phyloP scores from a whole-genome alignment of 1,140 invertebrate species.

The Drosophila rufa region DNA sequence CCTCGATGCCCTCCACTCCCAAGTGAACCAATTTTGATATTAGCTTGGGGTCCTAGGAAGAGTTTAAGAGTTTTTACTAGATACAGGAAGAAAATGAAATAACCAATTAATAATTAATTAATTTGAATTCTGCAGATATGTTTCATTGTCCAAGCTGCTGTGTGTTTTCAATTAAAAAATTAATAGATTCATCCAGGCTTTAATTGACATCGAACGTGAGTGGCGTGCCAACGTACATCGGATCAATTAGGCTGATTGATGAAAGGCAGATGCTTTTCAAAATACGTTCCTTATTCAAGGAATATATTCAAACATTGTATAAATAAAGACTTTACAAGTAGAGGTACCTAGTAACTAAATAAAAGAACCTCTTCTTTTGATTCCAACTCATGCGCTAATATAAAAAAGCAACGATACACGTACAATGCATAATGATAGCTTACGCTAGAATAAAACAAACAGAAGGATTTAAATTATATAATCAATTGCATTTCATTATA shows the following conservation, averaged over 20 bases:
- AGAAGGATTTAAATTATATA: neutral
- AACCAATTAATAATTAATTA: conserved; percentile 53
- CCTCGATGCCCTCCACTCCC: conserved; percentile 24
- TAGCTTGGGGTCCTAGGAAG: conserved; percentile 6
- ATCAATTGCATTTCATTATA: neutral
- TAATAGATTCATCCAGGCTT: conserved; percentile 40
- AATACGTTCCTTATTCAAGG: conserved; percentile 2
- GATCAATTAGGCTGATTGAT: conserved; percentile 52
- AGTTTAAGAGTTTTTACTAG: conserved; percentile 18
- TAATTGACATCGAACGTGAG: conserved; percentile 56
- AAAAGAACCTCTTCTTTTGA: neutral
- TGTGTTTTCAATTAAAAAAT: conserved; percentile 60
- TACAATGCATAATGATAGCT: too few relatives aligned
- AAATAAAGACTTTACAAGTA: neutral
- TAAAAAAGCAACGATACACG: too few relatives aligned
- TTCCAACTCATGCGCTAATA: neutral
- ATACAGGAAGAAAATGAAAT: conserved; percentile 3
- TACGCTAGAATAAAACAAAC: neutral
- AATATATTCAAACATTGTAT: neutral
- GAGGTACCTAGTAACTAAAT: neutral
- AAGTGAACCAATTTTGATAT: conserved; percentile 25
- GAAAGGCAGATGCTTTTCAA: conserved; percentile 7
- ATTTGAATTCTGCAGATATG: conserved; percentile 19
- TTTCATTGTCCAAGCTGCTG: conserved; percentile 30
- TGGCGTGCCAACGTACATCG: conserved; percentile 32